phyloP scores from a whole-genome alignment of 2,797 vertebrate species.

The Cynodonichthys magdalenae region DNA sequence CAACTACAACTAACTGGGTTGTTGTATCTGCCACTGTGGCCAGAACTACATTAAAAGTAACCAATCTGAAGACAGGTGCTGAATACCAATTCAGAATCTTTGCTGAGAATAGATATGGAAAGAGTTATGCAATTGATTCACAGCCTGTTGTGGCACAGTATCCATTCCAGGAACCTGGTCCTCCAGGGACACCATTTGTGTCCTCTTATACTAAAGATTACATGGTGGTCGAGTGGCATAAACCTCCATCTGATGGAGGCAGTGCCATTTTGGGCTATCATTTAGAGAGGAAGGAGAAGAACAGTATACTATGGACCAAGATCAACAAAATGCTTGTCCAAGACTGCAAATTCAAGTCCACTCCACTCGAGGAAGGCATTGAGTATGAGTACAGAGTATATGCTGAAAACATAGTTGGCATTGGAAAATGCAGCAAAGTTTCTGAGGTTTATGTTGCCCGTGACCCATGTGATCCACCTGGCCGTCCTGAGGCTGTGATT shows the following conservation, averaged over 20 bases:
- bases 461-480: slow-evolving; percentile 97
- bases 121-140: slow-evolving; percentile 94
- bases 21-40: slow-evolving; percentile 97
- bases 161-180: slow-evolving; percentile 96
- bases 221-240: slow-evolving; percentile 97
- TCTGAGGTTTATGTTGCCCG: slow-evolving; percentile 95
- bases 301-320: slow-evolving; percentile 98
- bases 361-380: slow-evolving; percentile 95
- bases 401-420: slow-evolving; percentile 98
- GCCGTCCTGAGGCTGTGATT: slow-evolving; percentile 89
- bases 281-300: slow-evolving; percentile 97
- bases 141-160: slow-evolving; percentile 92
- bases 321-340: slow-evolving; percentile 95
- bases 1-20: slow-evolving; percentile 94
- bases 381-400: slow-evolving; percentile 97
- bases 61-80: slow-evolving; percentile 93
- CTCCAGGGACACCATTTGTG: slow-evolving; percentile 94
- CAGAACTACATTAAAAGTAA: slow-evolving; percentile 93
- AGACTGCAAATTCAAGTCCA: slow-evolving; percentile 92
- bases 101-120: slow-evolving; percentile 97
- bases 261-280: slow-evolving; percentile 95
- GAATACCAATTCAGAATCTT: slow-evolving; percentile 98
- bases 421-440: slow-evolving; percentile 94
- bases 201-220: slow-evolving; percentile 91
- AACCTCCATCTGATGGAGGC: slow-evolving; percentile 94